Conservation (phyloP, 2,113 vertebrate species). For the Erythrocercus mccallii region DNA sequence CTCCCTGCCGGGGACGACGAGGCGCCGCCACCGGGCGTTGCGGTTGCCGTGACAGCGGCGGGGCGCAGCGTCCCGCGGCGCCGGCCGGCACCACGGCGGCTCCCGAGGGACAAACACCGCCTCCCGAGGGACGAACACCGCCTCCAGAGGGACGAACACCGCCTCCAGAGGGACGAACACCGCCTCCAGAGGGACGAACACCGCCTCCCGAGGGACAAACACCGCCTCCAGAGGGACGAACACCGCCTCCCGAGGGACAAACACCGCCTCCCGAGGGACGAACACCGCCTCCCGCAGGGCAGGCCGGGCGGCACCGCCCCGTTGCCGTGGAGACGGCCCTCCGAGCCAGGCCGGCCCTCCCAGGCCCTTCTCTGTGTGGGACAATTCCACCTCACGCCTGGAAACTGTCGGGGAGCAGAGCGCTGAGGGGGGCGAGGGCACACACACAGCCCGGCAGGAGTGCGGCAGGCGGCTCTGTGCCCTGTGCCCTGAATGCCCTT, state of each 20-base stretch:
- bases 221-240: not conserved
- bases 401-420: not conserved
- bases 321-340: not conserved
- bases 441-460: not conserved
- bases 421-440: accelerated
- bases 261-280: not conserved
- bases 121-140: not conserved
- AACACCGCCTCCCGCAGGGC: too few species aligned
- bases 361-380: not conserved
- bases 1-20: not conserved
- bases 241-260: not conserved
- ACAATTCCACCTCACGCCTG: accelerated
- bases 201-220: not conserved
- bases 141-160: not conserved
- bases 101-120: not conserved
- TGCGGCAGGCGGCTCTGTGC: not conserved
- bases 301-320: not conserved
- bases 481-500: not conserved
- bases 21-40: not conserved
- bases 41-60: constrained; percentile 48
- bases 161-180: not conserved
- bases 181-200: not conserved
- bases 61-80: accelerated
- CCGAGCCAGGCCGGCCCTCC: accelerated
- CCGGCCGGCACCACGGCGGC: not conserved